Conservation (phyloP, 2,797 vertebrate genomes). For the Phoebastria nigripes region DNA sequence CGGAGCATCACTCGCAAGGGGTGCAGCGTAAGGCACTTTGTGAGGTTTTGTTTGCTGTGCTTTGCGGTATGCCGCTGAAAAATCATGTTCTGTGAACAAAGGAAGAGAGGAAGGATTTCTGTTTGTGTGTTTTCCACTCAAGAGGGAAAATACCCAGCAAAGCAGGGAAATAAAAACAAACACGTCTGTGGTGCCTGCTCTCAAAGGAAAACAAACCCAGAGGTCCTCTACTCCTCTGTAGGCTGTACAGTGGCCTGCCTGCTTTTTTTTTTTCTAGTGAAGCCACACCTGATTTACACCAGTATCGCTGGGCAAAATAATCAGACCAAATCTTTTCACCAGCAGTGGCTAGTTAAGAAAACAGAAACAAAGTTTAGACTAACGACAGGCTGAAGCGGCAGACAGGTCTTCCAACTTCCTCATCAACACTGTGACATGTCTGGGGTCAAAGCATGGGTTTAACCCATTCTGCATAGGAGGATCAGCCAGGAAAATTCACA, state of each 20-base stretch:
- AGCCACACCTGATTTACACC: not conserved
- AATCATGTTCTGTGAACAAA: not conserved
- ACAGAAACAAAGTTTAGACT: not conserved
- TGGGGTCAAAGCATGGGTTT: not conserved
- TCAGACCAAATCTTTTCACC: not conserved
- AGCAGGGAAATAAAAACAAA: not conserved
- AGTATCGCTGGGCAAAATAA: not conserved
- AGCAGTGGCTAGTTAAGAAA: not conserved
- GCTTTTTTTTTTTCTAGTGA: not conserved
- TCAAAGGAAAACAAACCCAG: not conserved
- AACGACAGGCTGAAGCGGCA: not conserved
- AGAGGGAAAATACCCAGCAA: not conserved
- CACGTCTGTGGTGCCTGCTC: not conserved
- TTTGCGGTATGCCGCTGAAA: not conserved
- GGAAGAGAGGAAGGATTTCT: not conserved
- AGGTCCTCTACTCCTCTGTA: not conserved
- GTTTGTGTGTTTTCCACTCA: not conserved
- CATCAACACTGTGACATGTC: not conserved
- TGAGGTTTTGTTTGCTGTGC: not conserved
- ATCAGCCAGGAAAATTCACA: not conserved
- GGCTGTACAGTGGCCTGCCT: not conserved
- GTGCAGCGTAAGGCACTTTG: rapidly evolving
- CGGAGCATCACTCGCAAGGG: rapidly evolving
- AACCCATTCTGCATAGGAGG: not conserved
- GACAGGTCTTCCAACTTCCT: not conserved